Conservation (phyloP, 1,140 invertebrate genomes). For the Lamellibrachia luymesi region DNA sequence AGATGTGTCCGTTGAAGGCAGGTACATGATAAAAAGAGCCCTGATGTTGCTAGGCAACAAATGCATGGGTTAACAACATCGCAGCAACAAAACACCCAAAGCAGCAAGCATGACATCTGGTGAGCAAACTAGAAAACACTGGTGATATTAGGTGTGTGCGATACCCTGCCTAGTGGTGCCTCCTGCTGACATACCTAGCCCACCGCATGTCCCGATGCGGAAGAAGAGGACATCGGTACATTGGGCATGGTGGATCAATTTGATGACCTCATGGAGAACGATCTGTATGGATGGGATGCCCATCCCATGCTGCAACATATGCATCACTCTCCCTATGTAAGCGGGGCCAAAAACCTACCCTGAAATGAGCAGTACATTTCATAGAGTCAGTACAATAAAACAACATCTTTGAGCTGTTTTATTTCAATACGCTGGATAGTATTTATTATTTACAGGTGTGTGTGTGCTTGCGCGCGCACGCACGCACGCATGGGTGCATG, state of each 20-base stretch:
- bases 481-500: too few relatives aligned
- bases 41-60: neutral
- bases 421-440: neutral
- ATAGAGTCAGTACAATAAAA: neutral
- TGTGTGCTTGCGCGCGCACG: neutral
- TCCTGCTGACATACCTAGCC: slow-evolving; percentile 66
- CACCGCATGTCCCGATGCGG: slow-evolving; percentile 90
- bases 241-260: slow-evolving; percentile 84
- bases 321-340: neutral
- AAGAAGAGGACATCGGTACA: slow-evolving; percentile 87
- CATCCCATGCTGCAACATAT: slow-evolving; percentile 78
- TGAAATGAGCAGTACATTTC: neutral
- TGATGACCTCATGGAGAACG: slow-evolving; percentile 88
- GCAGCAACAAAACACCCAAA: neutral
- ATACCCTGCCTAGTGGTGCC: neutral
- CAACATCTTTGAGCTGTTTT: neutral
- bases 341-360: too few relatives aligned
- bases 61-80: neutral
- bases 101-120: neutral
- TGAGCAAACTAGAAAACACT: neutral
- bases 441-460: neutral
- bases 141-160: neutral
- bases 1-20: too few relatives aligned
- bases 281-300: slow-evolving; percentile 89
- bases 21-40: neutral